phyloP scores from a whole-genome alignment of 2,113 vertebrate genomes.

The Trochalopteron elliotii region DNA sequence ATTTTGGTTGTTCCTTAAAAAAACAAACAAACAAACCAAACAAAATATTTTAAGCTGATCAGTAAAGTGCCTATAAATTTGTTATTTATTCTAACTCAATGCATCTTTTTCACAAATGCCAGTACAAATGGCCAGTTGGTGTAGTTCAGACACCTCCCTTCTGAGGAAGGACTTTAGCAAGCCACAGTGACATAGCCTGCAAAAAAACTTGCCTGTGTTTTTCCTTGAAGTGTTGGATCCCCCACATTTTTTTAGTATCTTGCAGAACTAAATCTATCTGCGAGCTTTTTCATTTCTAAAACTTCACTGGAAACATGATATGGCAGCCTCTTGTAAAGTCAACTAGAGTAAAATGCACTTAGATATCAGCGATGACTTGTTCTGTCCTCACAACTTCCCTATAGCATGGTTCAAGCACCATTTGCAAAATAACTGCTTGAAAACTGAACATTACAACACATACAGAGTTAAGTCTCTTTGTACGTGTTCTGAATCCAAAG shows the following conservation, averaged over 20 bases:
- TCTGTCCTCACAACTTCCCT: neutral
- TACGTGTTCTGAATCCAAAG: neutral
- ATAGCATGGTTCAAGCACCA: neutral
- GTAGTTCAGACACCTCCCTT: neutral
- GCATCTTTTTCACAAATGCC: neutral
- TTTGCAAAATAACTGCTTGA: neutral
- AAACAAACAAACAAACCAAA: neutral
- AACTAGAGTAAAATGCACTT: neutral
- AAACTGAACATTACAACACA: neutral
- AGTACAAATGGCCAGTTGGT: neutral
- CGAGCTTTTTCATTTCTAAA: neutral
- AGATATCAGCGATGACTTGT: neutral
- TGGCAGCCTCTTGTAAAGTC: neutral
- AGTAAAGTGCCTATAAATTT: neutral
- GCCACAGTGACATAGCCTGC: neutral
- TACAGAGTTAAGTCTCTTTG: neutral
- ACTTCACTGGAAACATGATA: neutral
- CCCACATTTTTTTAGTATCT: neutral
- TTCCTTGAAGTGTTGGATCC: neutral
- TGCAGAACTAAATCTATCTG: neutral
- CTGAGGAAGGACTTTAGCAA: neutral
- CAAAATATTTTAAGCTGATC: neutral
- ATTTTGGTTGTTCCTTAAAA: neutral
- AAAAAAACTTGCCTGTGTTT: neutral
- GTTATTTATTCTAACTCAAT: neutral